Evolutionary conservation across 35 echinoderm and acorn worm genomes (phyloP).

Genomic region (Ophiothrix spiculata): DNA sequence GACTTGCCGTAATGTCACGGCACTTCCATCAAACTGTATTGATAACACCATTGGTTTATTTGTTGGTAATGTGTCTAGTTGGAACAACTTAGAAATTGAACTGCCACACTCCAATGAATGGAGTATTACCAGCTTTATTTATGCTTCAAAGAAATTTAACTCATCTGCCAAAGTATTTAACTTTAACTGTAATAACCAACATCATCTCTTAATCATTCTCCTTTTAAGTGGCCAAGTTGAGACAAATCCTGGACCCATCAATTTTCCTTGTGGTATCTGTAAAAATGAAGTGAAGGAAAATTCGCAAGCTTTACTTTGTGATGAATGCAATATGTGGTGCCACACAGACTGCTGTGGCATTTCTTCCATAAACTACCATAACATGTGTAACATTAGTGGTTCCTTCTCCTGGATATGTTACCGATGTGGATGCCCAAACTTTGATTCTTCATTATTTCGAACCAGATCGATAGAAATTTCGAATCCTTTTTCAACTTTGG

Average conservation of each 20-base stretch:
- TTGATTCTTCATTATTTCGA: background rate
- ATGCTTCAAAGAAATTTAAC: no score
- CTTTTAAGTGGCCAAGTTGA: no score
- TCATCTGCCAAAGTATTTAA: no score
- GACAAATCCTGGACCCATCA: conserved; percentile 17
- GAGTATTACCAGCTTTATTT: no score
- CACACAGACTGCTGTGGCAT: conserved; percentile 28
- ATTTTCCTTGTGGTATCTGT: conserved; percentile 37
- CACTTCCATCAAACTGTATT: no score
- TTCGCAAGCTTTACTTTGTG: conserved; percentile 37
- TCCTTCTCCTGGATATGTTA: conserved; percentile 39
- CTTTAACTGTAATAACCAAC: no score
- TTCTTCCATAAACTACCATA: background rate
- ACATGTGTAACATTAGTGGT: background rate
- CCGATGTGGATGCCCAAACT: conserved; percentile 24
- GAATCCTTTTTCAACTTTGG: background rate
- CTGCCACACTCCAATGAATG: no score
- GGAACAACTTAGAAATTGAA: no score
- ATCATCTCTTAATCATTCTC: no score
- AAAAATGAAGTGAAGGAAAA: conserved; percentile 22
- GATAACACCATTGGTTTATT: no score
- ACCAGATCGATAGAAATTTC: background rate
- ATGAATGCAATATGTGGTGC: conserved; percentile 50
- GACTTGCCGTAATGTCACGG: no score
- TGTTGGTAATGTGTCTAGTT: no score